Evolutionary conservation across 2,797 vertebrate species (phyloP), one percentile per base, ranked within the genome.

Genomic region (Ceyx erithaca): DNA sequence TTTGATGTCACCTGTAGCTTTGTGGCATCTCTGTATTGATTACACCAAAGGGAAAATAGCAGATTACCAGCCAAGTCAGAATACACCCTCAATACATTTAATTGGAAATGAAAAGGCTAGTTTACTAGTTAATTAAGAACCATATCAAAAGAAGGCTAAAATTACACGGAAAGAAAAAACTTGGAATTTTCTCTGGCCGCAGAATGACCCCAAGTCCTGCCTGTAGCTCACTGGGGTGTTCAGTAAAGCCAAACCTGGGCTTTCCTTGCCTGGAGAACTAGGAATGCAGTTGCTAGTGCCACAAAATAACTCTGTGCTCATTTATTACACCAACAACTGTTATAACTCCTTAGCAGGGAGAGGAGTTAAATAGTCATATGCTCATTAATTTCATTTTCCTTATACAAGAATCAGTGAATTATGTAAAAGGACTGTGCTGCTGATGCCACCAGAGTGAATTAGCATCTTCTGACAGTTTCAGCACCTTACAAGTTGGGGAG

Each of bases 71-170:
- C 75, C 63, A 54, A 85, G 63, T 30, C 81, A 83, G 85, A 93
- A 84, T 4, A n/a, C 33, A 23, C 68, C 0, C 0, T 75, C 75
- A 64, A 40, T 86, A 40, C 1, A 1, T 73, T 86, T 82, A 80
- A n/a, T 2, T 87, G 52, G 78, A 82, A 86, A 67, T 30, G 52
- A 90, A 91, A 92, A 81, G 33, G 45, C 48, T 54, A 33, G 41
- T 79, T 92, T 77, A 22, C 86, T 35, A 40, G 62, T 95, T 96
- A 92, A 91, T 92, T 93, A 93, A 93, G 49, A 81, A 22, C 78
- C 48, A 26, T 86, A 90, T 89, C 80, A 82, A 91, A 91, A 85
- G 67, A 9, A 35, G 31, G 84, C 54, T 95, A 89, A 92, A 96
- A 80, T 95, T 91, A 92, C 93, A 91, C 1, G 3, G 46, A 64